Percentiles rank a stretch among this genome's conserved stretches.
These are phyloP conservation scores for Lithophane leautieri DNA, from an alignment of 2,888 invertebrate species.

Conservation along the genomic window DNA sequence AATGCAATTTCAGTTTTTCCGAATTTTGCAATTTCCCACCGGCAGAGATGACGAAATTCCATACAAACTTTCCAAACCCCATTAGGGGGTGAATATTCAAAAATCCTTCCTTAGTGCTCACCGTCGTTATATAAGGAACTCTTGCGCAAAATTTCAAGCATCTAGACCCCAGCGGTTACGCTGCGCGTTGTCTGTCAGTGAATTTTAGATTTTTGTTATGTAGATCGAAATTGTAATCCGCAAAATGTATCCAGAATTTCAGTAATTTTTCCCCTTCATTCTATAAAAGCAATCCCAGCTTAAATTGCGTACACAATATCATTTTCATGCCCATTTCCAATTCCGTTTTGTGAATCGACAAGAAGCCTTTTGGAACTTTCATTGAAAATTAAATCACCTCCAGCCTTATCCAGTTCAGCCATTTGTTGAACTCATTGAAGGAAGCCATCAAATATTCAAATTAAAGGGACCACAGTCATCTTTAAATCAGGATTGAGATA, in stretches of 20 bases:
- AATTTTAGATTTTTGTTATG: no score
- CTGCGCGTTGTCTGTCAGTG: no score
- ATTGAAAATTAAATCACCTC: conserved; percentile 20
- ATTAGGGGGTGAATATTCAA: no score
- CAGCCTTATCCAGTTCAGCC: conserved; percentile 9
- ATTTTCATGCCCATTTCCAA: conserved; percentile 13
- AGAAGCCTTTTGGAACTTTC: conserved; percentile 7
- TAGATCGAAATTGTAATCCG: not conserved
- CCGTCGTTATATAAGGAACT: no score
- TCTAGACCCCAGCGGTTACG: no score
- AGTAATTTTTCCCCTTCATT: not conserved
- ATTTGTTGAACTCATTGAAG: conserved; percentile 21
- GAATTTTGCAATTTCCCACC: no score
- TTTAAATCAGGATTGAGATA: conserved; percentile 8
- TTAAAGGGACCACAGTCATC: conserved; percentile 52
- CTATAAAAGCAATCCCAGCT: not conserved
- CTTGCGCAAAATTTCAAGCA: no score
- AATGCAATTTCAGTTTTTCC: no score
- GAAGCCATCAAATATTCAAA: conserved; percentile 55
- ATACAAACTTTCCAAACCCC: no score
- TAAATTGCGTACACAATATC: conserved; percentile 7
- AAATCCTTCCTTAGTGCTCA: no score
- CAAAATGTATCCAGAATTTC: not conserved
- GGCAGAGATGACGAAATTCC: no score
- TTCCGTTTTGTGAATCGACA: conserved; percentile 25